These are phyloP conservation scores for Drosophila prosaltans DNA, from an alignment of 1,140 invertebrate species.

Conservation along the genomic window DNA sequence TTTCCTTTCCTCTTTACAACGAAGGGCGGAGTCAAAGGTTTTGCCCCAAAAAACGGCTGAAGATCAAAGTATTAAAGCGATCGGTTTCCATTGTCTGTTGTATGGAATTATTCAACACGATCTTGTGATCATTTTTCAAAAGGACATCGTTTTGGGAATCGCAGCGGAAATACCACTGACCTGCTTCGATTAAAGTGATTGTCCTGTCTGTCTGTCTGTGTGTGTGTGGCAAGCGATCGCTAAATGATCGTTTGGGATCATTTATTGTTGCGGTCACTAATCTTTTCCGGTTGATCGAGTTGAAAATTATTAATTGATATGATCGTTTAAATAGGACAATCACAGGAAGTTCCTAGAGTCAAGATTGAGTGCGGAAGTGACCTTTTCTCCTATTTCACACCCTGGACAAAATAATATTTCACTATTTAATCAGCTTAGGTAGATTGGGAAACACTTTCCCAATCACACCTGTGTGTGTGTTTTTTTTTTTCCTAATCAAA, in stretches of 20 bases:
- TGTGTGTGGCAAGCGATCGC: conserved; percentile 20
- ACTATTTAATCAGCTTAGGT: not conserved
- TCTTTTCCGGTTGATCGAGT: conserved; percentile 60
- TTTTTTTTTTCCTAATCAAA: not conserved
- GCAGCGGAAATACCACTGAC: conserved; percentile 50
- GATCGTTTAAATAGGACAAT: conserved; percentile 21
- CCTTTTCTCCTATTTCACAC: too few species aligned
- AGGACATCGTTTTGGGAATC: too few species aligned
- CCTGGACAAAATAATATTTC: too few species aligned
- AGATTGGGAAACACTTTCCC: not conserved
- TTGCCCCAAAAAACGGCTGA: conserved; percentile 9
- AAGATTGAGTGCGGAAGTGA: not conserved
- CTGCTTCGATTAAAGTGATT: conserved; percentile 45
- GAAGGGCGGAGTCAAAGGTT: conserved; percentile 21
- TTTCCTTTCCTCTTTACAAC: not conserved
- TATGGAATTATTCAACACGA: conserved; percentile 66
- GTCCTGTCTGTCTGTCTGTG: conserved; percentile 32
- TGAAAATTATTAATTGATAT: conserved; percentile 60
- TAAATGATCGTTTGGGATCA: not conserved
- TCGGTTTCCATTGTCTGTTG: not conserved
- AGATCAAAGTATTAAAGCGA: conserved; percentile 44
- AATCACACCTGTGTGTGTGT: not conserved
- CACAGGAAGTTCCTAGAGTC: not conserved
- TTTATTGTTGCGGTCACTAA: conserved; percentile 51
- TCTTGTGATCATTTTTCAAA: conserved; percentile 75